These are phyloP conservation scores for Threskiornis aethiopicus DNA, from an alignment of 2,797 vertebrate genomes.

Conservation along the genomic window DNA sequence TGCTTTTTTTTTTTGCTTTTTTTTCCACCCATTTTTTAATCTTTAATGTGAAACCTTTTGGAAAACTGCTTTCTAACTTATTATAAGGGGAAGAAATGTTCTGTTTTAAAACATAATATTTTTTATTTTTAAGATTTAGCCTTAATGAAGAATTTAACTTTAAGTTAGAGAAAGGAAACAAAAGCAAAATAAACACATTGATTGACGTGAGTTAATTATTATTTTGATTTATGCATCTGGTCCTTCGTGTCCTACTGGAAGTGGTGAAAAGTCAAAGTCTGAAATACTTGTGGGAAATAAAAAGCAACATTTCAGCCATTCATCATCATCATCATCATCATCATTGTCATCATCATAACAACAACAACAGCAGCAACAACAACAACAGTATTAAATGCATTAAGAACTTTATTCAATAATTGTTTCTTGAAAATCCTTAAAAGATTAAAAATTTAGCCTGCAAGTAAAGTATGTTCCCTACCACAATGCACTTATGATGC, in stretches of 20 bases:
- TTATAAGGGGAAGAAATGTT: background rate
- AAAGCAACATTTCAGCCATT: background rate
- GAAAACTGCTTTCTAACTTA: background rate
- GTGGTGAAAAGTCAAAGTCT: background rate
- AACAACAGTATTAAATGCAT: background rate
- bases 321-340: too few species aligned
- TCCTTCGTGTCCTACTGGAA: background rate
- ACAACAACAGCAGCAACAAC: background rate
- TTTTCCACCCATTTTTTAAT: background rate
- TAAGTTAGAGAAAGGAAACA: background rate
- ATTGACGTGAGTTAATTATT: background rate
- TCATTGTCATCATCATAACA: background rate
- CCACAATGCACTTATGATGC: background rate
- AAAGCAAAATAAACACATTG: background rate
- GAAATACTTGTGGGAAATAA: background rate
- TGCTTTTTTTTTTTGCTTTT: rapidly evolving
- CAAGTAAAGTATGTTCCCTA: background rate
- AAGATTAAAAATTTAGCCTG: background rate
- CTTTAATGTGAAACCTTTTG: background rate
- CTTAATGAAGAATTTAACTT: background rate
- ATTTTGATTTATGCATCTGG: background rate
- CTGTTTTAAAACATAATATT: background rate
- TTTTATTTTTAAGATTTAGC: background rate
- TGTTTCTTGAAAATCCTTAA: background rate
- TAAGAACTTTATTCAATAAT: background rate